Conservation (phyloP, 2,888 invertebrate species). For the Silvanus unidentatus region DNA sequence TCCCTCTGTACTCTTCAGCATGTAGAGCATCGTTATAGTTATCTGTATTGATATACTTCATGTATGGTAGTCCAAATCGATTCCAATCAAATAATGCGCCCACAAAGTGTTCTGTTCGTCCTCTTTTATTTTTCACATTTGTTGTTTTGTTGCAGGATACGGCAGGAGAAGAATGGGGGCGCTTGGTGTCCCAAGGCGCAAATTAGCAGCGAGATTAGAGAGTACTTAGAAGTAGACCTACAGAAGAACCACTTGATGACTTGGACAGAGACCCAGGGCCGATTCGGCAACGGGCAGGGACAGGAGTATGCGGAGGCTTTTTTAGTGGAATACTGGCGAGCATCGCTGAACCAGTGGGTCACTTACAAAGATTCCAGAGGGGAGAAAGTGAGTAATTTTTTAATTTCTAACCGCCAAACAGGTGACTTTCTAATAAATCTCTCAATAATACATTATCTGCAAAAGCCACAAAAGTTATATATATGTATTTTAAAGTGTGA, state of each 20-base stretch:
- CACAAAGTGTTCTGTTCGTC: too few relatives aligned
- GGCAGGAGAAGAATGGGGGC: slow-evolving; percentile 80
- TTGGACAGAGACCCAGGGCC: slow-evolving; percentile 81
- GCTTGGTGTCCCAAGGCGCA: slow-evolving; percentile 89
- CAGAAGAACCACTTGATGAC: slow-evolving; percentile 71
- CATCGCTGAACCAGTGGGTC: slow-evolving; percentile 63
- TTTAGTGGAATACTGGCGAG: slow-evolving; percentile 75
- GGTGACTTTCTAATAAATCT: slow-evolving; percentile 14
- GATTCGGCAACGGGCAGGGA: slow-evolving; percentile 87
- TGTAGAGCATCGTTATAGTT: too few relatives aligned
- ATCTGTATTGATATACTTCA: too few relatives aligned
- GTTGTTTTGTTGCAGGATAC: slow-evolving; percentile 56
- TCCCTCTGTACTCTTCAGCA: not conserved
- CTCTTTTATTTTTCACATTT: too few relatives aligned
- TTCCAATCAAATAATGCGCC: too few relatives aligned
- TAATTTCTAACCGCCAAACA: too few relatives aligned
- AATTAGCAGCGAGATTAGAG: slow-evolving; percentile 68
- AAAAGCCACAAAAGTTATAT: slow-evolving; percentile 12
- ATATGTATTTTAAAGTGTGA: slow-evolving; percentile 18
- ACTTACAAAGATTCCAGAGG: slow-evolving; percentile 74
- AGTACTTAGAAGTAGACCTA: slow-evolving; percentile 79
- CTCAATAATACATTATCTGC: slow-evolving; percentile 14
- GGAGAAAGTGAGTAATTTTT: slow-evolving; percentile 53
- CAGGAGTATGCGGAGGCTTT: slow-evolving; percentile 83
- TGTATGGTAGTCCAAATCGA: too few relatives aligned